Percentiles rank a stretch among this genome's conserved stretches.
These are phyloP conservation scores for Drosophila incognita DNA, from an alignment of 2,888 invertebrate genomes.

Conservation along the genomic window DNA sequence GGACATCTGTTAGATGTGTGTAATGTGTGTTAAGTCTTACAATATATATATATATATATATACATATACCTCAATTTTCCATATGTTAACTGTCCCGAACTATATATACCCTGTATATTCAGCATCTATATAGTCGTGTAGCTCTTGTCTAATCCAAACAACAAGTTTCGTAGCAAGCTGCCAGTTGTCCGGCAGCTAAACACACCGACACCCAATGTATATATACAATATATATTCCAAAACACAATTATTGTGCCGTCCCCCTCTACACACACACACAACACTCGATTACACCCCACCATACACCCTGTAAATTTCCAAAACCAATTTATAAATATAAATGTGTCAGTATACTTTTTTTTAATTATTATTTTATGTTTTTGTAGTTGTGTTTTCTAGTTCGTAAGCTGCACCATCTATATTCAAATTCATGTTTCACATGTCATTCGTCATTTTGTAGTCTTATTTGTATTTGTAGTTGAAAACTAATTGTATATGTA, in stretches of 20 bases:
- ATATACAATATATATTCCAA: conserved; percentile 26
- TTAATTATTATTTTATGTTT: conserved; percentile 49
- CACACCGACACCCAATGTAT: conserved; percentile 40
- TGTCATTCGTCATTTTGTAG: conserved; percentile 52
- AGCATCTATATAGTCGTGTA: conserved; percentile 46
- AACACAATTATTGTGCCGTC: conserved; percentile 29
- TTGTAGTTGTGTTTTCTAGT: conserved; percentile 58
- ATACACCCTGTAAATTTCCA: conserved; percentile 14
- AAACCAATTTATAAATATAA: conserved; percentile 2
- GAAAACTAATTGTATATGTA: conserved; percentile 83
- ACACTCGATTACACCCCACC: conserved; percentile 10
- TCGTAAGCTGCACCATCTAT: conserved; percentile 61
- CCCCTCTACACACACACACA: conserved; percentile 5
- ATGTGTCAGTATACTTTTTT: conserved; percentile 52
- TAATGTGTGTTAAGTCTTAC: conserved; percentile 39
- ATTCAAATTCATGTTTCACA: conserved; percentile 33
- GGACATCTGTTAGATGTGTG: conserved; percentile 66
- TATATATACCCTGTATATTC: conserved; percentile 40
- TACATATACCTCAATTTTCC: conserved; percentile 10
- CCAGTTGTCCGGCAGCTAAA: conserved; percentile 53
- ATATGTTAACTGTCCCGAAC: conserved; percentile 50
- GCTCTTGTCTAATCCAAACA: conserved; percentile 68
- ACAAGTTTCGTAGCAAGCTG: conserved; percentile 43
- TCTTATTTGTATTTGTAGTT: conserved; percentile 75
- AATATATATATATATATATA: neutral